phyloP scores from a whole-genome alignment of 2,888 invertebrate genomes.

The Diadegma fenestrale region DNA sequence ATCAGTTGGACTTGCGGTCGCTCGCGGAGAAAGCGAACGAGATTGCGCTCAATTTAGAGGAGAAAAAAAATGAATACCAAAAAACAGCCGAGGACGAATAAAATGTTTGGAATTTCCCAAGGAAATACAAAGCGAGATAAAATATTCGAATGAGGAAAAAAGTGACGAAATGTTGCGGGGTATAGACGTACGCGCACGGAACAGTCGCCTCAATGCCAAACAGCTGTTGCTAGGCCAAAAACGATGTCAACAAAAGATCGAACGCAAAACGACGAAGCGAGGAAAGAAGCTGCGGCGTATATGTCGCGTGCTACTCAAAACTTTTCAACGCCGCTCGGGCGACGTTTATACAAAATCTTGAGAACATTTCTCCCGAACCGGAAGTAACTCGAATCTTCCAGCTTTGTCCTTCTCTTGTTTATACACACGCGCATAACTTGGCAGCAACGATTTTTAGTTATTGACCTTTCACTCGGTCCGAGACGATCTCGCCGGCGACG shows the following conservation, averaged over 20 bases:
- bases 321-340: not conserved
- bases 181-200: slow-evolving; percentile 21
- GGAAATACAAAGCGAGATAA: not conserved
- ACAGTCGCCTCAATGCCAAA: slow-evolving; percentile 75
- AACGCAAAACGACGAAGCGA: slow-evolving; percentile 36
- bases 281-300: slow-evolving; percentile 58
- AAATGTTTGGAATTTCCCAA: not conserved
- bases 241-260: slow-evolving; percentile 75
- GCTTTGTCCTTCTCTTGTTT: not conserved
- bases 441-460: slow-evolving; percentile 12
- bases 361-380: slow-evolving; percentile 52
- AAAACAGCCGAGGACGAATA: not conserved
- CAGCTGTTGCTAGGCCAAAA: slow-evolving; percentile 81
- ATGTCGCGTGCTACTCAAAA: not conserved
- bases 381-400: slow-evolving; percentile 59
- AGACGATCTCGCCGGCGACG: slow-evolving; percentile 16
- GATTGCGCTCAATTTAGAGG: too few relatives aligned
- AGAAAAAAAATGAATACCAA: not conserved
- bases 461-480: slow-evolving; percentile 40
- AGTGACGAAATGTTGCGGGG: slow-evolving; percentile 11
- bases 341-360: not conserved
- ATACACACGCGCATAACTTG: not conserved
- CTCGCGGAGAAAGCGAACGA: not conserved
- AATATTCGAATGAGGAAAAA: slow-evolving; percentile 1
- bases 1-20: not conserved